Conservation (phyloP, 2,797 vertebrate species). For the Glossophaga mutica region DNA sequence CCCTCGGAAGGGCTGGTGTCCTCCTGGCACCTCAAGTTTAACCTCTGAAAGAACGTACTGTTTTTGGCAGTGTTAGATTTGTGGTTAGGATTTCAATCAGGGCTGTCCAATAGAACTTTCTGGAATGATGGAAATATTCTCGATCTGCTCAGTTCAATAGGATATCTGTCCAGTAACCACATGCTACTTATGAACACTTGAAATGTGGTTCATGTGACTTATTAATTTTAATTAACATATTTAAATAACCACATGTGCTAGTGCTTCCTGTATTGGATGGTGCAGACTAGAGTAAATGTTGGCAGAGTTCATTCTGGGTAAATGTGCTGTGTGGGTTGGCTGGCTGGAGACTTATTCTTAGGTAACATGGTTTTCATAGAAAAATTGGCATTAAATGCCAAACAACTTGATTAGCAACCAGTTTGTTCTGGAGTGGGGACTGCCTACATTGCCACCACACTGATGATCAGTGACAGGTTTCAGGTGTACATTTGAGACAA, state of each 20-base stretch:
- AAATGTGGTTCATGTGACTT: not conserved
- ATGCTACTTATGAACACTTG: not conserved
- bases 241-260: slow-evolving; percentile 19
- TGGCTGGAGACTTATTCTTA: not conserved
- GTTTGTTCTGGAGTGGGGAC: not conserved
- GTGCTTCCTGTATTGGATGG: not conserved
- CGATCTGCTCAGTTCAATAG: not conserved
- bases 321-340: not conserved
- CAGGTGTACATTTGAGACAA: not conserved
- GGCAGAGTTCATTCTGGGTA: not conserved
- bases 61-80: not conserved
- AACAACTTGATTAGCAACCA: not conserved
- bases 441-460: not conserved
- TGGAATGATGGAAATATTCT: not conserved
- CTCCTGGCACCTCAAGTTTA: not conserved
- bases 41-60: not conserved
- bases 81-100: not conserved
- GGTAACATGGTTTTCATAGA: not conserved
- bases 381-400: slow-evolving; percentile 10
- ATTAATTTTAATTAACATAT: slow-evolving; percentile 19
- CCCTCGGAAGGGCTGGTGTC: not conserved
- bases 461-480: not conserved
- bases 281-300: not conserved
- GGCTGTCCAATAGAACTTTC: not conserved
- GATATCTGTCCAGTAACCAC: not conserved